Evolutionary conservation across 2,113 vertebrate genomes (phyloP).

Genomic region (Dasyprocta punctata): DNA sequence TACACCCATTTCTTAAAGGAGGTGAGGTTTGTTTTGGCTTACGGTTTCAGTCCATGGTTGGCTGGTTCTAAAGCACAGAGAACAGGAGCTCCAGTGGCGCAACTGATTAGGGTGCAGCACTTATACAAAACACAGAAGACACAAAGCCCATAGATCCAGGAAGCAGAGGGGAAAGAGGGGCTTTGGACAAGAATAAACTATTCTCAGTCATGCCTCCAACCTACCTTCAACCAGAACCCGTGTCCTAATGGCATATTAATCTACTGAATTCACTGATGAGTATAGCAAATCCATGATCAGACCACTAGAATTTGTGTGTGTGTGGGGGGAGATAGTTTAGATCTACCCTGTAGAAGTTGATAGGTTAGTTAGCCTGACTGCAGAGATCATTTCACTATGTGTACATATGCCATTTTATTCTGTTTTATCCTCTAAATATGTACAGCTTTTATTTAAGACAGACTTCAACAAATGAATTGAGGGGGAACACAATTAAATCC

Average conservation of each 20-base stretch:
- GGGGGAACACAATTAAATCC: not conserved
- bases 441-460: not conserved
- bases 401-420: not conserved
- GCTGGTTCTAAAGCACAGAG: not conserved
- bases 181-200: not conserved
- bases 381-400: not conserved
- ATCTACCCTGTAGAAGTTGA: not conserved
- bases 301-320: not conserved
- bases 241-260: not conserved
- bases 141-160: not conserved
- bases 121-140: too few species aligned
- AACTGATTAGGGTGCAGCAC: too few species aligned
- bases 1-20: not conserved
- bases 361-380: not conserved
- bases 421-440: not conserved
- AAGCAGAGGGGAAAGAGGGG: not conserved
- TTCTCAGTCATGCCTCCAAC: not conserved
- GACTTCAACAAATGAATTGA: not conserved
- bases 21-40: not conserved
- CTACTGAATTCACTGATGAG: not conserved
- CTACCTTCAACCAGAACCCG: not conserved
- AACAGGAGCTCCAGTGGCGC: not conserved
- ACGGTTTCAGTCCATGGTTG: not conserved
- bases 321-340: not conserved
- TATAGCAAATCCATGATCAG: not conserved